These are phyloP conservation scores for Rapana venosa DNA, from an alignment of 2,888 invertebrate species.

Conservation along the genomic window DNA sequence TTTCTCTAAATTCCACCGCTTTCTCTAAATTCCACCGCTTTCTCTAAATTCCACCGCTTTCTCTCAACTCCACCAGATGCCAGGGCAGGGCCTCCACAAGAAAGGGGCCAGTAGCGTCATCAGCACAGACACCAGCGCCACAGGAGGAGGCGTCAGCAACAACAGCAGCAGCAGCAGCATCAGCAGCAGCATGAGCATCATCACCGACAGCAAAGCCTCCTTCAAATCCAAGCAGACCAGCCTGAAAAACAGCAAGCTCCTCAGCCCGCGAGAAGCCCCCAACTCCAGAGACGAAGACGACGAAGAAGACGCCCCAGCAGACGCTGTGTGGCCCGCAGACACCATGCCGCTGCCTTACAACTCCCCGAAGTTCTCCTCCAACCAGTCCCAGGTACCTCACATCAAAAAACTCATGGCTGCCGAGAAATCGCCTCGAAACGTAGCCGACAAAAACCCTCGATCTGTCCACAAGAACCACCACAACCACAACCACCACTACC, in stretches of 20 bases:
- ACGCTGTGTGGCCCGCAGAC: background rate
- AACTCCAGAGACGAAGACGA: background rate
- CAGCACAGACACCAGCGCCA: constrained; percentile 24
- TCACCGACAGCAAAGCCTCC: background rate
- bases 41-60: no score
- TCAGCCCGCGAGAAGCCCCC: constrained; percentile 7
- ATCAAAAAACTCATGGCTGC: constrained; percentile 17
- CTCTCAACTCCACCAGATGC: background rate
- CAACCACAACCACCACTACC: no score
- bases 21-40: no score
- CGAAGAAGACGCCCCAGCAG: background rate
- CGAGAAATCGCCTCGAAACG: background rate
- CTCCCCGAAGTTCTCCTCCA: constrained; percentile 20
- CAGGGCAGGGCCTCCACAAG: background rate
- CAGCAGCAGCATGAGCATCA: background rate
- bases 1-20: no score
- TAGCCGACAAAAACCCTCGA: background rate
- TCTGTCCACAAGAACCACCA: background rate
- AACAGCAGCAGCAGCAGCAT: background rate
- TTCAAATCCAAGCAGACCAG: background rate
- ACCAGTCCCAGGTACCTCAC: background rate
- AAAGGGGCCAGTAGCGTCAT: constrained; percentile 10
- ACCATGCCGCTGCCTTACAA: background rate
- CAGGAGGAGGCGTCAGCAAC: background rate
- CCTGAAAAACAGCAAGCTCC: background rate